phyloP scores from a whole-genome alignment of 2,888 invertebrate genomes.

The Drosophila siamana region DNA sequence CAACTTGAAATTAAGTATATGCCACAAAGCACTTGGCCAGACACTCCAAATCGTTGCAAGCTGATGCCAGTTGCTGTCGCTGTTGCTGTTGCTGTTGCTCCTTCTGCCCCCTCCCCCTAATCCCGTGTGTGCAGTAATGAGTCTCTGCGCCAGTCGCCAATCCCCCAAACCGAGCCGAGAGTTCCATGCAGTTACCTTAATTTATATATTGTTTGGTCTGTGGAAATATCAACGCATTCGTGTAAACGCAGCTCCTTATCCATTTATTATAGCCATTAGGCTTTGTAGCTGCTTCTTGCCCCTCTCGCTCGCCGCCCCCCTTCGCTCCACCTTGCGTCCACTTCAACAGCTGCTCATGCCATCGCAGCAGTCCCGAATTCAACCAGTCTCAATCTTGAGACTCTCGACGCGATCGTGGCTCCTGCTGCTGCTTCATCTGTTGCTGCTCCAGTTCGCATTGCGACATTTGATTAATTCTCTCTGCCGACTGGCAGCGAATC shows the following conservation, averaged over 20 bases:
- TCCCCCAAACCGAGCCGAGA: not conserved
- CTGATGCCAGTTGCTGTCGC: conserved; percentile 51
- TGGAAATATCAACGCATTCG: conserved; percentile 82
- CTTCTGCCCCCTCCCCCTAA: not conserved
- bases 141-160: conserved; percentile 15
- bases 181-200: conserved; percentile 70
- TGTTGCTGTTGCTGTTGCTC: too few species aligned
- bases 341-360: not conserved
- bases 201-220: conserved; percentile 83
- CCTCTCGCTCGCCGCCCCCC: too few species aligned
- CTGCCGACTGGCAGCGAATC: conserved; percentile 18
- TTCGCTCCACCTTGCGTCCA: too few species aligned
- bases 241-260: conserved; percentile 83
- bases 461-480: conserved; percentile 50
- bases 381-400: not conserved
- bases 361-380: conserved; percentile 1
- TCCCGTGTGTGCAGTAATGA: conserved; percentile 15
- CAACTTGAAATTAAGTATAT: conserved; percentile 80
- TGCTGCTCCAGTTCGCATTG: not conserved
- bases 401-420: not conserved
- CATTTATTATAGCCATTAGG: conserved; percentile 83
- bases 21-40: conserved; percentile 52
- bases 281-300: conserved; percentile 50
- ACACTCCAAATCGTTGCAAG: conserved; percentile 53
- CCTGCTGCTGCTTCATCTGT: too few species aligned